Evolutionary conservation across 1,140 invertebrate genomes (phyloP).

Genomic region (Octopus bimaculoides): DNA sequence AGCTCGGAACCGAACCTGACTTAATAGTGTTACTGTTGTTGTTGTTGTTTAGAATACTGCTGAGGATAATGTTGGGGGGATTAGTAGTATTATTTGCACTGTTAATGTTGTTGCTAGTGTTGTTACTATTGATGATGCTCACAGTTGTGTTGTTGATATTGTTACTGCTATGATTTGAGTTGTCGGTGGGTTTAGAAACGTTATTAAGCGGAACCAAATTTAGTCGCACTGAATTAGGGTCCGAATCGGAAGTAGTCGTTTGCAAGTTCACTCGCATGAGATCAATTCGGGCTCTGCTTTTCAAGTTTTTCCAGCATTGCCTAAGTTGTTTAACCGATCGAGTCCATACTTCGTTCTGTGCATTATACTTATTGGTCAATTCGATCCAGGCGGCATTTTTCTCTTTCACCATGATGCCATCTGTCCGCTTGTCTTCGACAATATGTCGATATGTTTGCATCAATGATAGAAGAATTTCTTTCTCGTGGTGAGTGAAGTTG

Average conservation of each 20-base stretch:
- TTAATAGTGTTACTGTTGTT: not conserved
- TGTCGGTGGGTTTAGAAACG: not conserved
- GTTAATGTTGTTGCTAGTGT: not conserved
- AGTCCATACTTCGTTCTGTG: not conserved
- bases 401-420: not conserved
- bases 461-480: not conserved
- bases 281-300: not conserved
- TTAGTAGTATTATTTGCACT: not conserved
- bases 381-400: not conserved
- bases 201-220: not conserved
- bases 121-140: not conserved
- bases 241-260: not conserved
- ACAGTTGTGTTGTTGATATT: not conserved
- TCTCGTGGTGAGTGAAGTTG: not conserved
- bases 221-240: not conserved
- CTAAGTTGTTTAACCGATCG: not conserved
- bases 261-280: not conserved
- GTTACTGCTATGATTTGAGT: not conserved
- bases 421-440: not conserved
- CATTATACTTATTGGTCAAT: not conserved
- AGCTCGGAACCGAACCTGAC: too few species aligned
- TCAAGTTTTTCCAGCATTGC: constrained; percentile 1
- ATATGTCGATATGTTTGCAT: constrained; percentile 1
- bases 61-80: not conserved
- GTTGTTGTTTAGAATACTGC: not conserved